Conservation (phyloP, 2,888 invertebrate genomes). For the Folsomia manolachei region DNA sequence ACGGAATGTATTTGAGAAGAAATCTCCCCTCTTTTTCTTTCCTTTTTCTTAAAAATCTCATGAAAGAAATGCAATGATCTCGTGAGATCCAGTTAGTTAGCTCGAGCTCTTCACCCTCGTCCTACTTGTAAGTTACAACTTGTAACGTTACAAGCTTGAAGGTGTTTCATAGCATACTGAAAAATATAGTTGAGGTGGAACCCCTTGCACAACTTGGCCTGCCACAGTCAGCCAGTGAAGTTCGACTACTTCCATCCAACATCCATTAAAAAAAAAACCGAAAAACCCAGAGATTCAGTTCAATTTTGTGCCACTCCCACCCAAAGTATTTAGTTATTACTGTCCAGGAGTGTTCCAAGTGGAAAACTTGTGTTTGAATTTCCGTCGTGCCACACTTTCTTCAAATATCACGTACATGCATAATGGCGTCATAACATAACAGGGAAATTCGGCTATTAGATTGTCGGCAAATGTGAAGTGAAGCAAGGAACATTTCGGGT, state of each 20-base stretch:
- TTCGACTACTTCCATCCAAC: too few species aligned
- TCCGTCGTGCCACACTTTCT: not conserved
- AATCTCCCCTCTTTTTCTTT: not conserved
- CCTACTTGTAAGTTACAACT: too few species aligned
- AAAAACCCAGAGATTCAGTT: not conserved
- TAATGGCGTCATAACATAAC: not conserved
- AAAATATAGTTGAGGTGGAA: not conserved
- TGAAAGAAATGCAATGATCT: constrained; percentile 7
- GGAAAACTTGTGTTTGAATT: not conserved
- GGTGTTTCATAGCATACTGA: not conserved
- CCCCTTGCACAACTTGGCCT: not conserved
- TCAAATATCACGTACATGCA: not conserved
- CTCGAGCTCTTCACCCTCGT: not conserved
- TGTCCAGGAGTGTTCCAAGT: not conserved
- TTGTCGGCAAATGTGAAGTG: not conserved
- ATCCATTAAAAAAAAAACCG: too few species aligned
- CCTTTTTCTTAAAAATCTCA: not conserved
- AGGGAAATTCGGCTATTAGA: not conserved
- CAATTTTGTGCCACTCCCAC: not conserved
- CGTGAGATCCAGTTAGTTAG: constrained; percentile 15
- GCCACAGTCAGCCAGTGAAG: too few species aligned
- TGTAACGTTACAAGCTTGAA: not conserved
- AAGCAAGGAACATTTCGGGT: not conserved
- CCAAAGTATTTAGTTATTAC: not conserved
- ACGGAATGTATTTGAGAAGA: not conserved